Evolutionary conservation across 2,797 vertebrate species (phyloP), one percentile per base, ranked within the genome.

Genomic region (Esox lucius): DNA sequence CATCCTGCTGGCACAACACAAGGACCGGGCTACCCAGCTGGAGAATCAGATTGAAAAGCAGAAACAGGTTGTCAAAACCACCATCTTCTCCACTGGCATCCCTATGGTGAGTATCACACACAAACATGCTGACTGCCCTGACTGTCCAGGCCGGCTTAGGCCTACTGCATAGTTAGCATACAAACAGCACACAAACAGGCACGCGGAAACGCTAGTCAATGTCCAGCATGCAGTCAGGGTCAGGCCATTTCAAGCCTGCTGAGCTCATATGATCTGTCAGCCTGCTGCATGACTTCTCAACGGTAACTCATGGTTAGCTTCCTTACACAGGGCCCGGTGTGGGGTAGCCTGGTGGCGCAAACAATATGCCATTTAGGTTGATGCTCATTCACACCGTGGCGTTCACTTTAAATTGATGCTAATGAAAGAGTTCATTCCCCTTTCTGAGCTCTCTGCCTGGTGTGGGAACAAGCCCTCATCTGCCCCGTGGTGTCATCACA

Each of bases 51-150:
- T 98, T 72, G 97, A 98, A 88, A 96, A 96, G 86, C 95, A 97
- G 80, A 97, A 95, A 84, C 94, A 95, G 84, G 76, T 86, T 11
- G 89, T 95, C 84, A 98, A 97, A 91, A 92, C 96, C 35, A 96
- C 93, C 0, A 93, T 96, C 0, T 99, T 99, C 91, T 99, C 98
- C 75, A 98, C 97, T 72, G 97, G 97, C 87, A 98, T 98, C 87
- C 95, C 95, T 90, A 96, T 97, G 95, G 97, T 98, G 91, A 96
- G 95, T 87, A 3, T 53, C 1, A 8, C 42, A 42, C 51, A 70
- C 72, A 49, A 46, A 7, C n/a, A 69, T 12, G 4, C 61, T 65
- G 13, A 15, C 62, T 65, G 62, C 31, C 4, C 61, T 65, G 13
- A 15, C 62, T 65, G 62, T 31, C 15, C 35, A 53, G 9, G 48